These are phyloP conservation scores for Resseliella maxima DNA, from an alignment of 2,888 invertebrate genomes.

Conservation along the genomic window DNA sequence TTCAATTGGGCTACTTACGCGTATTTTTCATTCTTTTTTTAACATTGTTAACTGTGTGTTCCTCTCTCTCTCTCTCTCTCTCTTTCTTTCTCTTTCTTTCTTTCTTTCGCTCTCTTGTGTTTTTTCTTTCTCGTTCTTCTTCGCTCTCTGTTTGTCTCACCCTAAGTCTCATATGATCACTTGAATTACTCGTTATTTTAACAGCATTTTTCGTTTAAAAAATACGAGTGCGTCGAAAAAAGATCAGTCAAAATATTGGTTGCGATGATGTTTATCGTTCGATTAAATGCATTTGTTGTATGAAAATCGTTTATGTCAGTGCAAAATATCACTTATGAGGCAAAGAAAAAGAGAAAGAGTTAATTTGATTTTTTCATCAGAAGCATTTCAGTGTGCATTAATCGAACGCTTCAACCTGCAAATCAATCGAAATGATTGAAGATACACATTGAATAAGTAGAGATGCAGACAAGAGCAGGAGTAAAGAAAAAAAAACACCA, in stretches of 20 bases:
- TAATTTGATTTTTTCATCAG: conserved; percentile 49
- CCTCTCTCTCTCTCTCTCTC: background rate
- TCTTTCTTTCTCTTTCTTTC: too few species aligned
- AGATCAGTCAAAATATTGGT: background rate
- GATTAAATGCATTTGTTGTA: background rate
- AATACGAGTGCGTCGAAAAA: background rate
- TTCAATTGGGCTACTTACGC: conserved; percentile 21
- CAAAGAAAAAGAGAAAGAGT: background rate
- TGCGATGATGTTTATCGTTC: background rate
- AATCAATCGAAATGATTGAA: conserved; percentile 17
- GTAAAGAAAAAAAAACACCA: background rate
- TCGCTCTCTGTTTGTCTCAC: too few species aligned
- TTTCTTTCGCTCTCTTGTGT: background rate
- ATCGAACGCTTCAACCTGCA: conserved; percentile 25
- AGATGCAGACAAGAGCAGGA: background rate
- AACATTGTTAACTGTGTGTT: background rate
- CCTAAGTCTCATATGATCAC: too few species aligned
- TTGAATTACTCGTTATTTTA: too few species aligned
- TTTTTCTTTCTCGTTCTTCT: too few species aligned
- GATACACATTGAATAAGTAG: background rate
- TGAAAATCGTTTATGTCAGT: conserved; percentile 32
- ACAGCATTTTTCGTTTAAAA: too few species aligned
- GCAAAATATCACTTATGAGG: background rate
- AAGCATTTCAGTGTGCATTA: conserved; percentile 28
- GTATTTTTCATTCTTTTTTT: background rate